Conservation (phyloP, 2,113 vertebrate genomes). For the Onychostoma macrolepis region DNA sequence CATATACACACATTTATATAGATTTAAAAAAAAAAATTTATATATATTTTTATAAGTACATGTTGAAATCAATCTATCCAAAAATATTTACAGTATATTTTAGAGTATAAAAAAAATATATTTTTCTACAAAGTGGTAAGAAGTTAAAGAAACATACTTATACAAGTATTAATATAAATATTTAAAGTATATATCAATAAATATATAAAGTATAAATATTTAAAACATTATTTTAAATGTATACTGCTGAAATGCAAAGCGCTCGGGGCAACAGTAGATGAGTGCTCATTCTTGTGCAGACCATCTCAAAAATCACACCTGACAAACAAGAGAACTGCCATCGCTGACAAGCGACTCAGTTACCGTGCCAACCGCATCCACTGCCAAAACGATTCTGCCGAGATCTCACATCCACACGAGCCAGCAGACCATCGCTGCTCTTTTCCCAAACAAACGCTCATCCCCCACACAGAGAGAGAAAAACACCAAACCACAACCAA, state of each 20-base stretch:
- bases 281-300: not conserved
- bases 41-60: too few species aligned
- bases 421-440: slow-evolving; percentile 1
- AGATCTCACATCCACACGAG: not conserved
- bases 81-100: too few species aligned
- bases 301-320: slow-evolving; percentile 1
- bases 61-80: too few species aligned
- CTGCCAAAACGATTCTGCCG: not conserved
- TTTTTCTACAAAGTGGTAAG: too few species aligned
- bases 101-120: too few species aligned
- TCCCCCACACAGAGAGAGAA: not conserved
- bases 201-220: too few species aligned
- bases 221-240: not conserved
- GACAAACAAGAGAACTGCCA: not conserved
- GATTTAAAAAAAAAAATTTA: too few species aligned
- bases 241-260: not conserved
- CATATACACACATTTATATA: too few species aligned
- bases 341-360: not conserved
- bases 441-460: not conserved
- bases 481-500: not conserved
- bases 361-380: slow-evolving; percentile 19
- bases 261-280: not conserved
- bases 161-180: too few species aligned
- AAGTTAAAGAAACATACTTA: too few species aligned
- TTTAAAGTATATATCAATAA: too few species aligned